phyloP scores from a whole-genome alignment of 2,113 vertebrate species.

The Peromyscus leucopus region DNA sequence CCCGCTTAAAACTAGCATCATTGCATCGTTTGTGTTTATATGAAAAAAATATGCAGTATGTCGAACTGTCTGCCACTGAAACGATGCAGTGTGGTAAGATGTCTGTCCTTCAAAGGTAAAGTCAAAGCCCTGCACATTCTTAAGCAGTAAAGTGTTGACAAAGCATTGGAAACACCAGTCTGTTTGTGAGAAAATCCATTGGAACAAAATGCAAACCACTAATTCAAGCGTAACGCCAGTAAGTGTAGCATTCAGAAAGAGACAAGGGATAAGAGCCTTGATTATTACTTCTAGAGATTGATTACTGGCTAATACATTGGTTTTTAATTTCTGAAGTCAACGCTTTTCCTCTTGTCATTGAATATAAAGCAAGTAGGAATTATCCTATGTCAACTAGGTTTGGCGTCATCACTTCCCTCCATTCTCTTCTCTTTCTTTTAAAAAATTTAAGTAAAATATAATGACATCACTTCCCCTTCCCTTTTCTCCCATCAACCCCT shows the following conservation, averaged over 20 bases:
- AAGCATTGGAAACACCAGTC: neutral
- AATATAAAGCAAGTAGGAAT: neutral
- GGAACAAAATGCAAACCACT: slow-evolving; percentile 6
- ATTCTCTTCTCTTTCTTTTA: neutral
- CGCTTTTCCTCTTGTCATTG: neutral
- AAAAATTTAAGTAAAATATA: neutral
- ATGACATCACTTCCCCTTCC: neutral
- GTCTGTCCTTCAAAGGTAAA: slow-evolving; percentile 29
- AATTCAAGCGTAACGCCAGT: neutral
- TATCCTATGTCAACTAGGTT: neutral
- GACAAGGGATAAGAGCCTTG: neutral
- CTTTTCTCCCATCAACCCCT: neutral
- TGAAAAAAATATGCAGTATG: neutral
- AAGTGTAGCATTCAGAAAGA: neutral
- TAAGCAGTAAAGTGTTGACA: slow-evolving; percentile 15
- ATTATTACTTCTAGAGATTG: neutral
- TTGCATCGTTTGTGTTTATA: neutral
- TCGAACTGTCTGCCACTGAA: slow-evolving; percentile 40
- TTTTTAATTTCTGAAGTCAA: neutral
- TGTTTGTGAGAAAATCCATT: neutral
- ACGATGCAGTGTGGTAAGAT: neutral
- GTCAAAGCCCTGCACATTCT: neutral
- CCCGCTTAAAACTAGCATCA: neutral
- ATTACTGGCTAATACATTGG: neutral
- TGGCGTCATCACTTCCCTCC: neutral